Conservation (phyloP, 2,113 vertebrate genomes). For the Tachysurus vachellii region DNA sequence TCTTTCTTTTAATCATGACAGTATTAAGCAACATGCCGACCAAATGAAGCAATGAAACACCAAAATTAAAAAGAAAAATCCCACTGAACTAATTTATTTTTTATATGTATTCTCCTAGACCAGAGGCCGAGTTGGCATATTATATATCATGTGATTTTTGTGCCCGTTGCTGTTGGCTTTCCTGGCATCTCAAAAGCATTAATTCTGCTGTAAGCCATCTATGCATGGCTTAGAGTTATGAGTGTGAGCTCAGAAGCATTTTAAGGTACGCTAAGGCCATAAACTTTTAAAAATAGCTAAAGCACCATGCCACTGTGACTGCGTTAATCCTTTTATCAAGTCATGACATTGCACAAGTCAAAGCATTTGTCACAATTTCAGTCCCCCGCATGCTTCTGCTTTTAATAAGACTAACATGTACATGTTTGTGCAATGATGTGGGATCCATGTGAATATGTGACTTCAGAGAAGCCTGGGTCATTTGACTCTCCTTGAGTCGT, state of each 20-base stretch:
- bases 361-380: constrained; percentile 37
- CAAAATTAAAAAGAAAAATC: background rate
- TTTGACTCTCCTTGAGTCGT: background rate
- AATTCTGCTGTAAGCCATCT: constrained; percentile 31
- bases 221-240: constrained; percentile 15
- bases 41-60: constrained; percentile 13
- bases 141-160: background rate
- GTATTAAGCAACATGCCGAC: constrained; percentile 22
- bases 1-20: constrained; percentile 39
- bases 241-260: constrained; percentile 30
- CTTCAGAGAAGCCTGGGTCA: background rate
- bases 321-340: constrained; percentile 31
- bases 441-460: constrained; percentile 7
- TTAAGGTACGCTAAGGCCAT: constrained; percentile 29
- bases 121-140: background rate
- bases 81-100: background rate
- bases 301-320: constrained; percentile 18
- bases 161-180: constrained; percentile 36
- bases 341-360: background rate
- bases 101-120: background rate
- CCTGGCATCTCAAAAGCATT: constrained; percentile 39
- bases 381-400: constrained; percentile 30
- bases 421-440: background rate
- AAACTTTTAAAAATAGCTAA: constrained; percentile 52
- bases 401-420: constrained; percentile 38